Base-by-base conservation (phyloP, 2,888 invertebrate genomes). In the Orchestes rusci region DNA sequence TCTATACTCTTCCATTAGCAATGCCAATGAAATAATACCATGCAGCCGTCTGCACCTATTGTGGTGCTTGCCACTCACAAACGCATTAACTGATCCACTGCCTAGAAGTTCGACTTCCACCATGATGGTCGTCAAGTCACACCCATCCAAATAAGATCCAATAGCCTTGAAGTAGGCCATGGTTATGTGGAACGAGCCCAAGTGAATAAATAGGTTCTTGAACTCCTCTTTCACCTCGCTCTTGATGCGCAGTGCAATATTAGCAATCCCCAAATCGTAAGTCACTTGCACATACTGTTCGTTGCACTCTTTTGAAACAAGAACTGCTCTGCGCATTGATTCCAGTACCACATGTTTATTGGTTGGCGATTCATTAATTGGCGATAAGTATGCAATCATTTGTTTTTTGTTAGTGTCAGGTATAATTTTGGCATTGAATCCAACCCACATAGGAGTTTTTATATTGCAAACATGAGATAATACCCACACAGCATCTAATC, bases 221-320 rank as follows among this genome's bases (percentile, higher is more conserved):
- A 30, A 30, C 13, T 30, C 30, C 12, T 8, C 5, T n/a, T 8
- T 4, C 13, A 12, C 30, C 12, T 4, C 5, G 12, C 12, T 30
- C 48, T 60, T 54, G 32, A 62, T 56, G 53, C 53, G 52, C 20
- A 55, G 34, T n/a, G 52, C 53, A 33, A 56, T 43, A 54, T 52
- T 53, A 17, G 59, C 53, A 30, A 61, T 61, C 1, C 58, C 61
- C 33, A 62, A 48, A 52, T 60, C 62, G 47, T 61, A 62, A 4
- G 61, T 60, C 3, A 62, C 55, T 51, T 58, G 48, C 1, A 35
- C 56, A 32, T 56, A 53, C 10, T 7, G 3, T 43, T 55, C 43
- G 5, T 44, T 31, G 19, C 47, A 53, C 46, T 60, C 58, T 34
- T 40, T 19, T 39, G 53, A 53, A 31, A 54, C 44, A 43, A 53